A percentile compares a stretch with the other conserved stretches of the same genome.
phyloP scores from a whole-genome alignment of 2,113 vertebrate genomes.

The Sorex fumeus region DNA sequence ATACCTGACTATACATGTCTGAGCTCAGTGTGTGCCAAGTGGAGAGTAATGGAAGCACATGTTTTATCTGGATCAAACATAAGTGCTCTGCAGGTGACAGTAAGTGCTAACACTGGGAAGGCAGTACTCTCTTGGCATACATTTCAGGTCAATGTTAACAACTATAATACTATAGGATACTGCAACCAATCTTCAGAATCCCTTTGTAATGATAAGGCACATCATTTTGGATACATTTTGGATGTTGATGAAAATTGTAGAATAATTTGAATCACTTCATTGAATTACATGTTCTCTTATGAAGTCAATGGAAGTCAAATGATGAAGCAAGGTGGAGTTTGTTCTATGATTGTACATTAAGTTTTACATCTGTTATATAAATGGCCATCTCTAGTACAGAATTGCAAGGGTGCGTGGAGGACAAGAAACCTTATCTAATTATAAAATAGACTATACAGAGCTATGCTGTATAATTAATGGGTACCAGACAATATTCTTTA shows the following conservation, averaged over 20 bases:
- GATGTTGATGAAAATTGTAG: slow-evolving; percentile 1
- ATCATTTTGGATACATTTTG: slow-evolving; percentile 29
- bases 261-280: slow-evolving; percentile 7
- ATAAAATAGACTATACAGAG: neutral
- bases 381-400: neutral
- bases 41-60: neutral
- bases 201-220: neutral
- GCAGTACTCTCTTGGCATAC: neutral
- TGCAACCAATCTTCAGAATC: neutral
- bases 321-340: neutral
- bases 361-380: neutral
- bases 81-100: slow-evolving; percentile 52
- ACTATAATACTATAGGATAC: neutral
- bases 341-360: neutral
- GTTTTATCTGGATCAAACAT: slow-evolving; percentile 50
- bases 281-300: neutral
- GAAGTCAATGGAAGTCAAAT: slow-evolving; percentile 39
- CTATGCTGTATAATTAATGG: neutral
- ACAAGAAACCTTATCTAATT: neutral
- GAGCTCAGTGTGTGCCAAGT: neutral
- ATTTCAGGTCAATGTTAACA: slow-evolving; percentile 1
- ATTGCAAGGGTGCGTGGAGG: neutral
- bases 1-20: neutral
- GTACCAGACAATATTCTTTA: neutral
- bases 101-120: slow-evolving; percentile 45